Percentiles rank a stretch among this genome's conserved stretches.
Evolutionary conservation across 2,797 vertebrate genomes (phyloP).

Genomic region (Takifugu rubripes): DNA sequence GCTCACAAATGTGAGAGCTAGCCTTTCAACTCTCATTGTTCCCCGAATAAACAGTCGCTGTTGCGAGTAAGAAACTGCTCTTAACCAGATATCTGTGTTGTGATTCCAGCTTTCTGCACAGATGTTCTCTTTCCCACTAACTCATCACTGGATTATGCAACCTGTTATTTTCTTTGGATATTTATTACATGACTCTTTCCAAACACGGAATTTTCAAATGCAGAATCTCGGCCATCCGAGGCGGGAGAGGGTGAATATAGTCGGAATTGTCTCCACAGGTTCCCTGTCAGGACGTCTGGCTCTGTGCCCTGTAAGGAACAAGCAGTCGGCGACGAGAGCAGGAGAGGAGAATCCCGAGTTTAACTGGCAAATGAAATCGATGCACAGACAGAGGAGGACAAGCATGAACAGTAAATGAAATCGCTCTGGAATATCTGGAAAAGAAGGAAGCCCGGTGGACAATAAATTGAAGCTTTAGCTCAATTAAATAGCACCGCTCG

Average conservation of each 20-base stretch:
- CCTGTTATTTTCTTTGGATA: conserved; percentile 26
- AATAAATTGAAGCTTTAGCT: neutral
- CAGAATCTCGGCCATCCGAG: neutral
- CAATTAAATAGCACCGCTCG: neutral
- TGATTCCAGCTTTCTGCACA: conserved; percentile 38
- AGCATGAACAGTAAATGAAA: conserved; percentile 13
- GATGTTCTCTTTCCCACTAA: conserved; percentile 35
- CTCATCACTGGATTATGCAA: conserved; percentile 36
- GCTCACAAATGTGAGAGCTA: neutral
- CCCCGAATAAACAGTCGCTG: conserved; percentile 1
- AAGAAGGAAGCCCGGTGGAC: conserved; percentile 17
- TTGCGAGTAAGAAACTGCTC: conserved; percentile 9
- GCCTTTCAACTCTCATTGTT: neutral
- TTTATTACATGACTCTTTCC: conserved; percentile 13
- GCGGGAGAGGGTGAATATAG: neutral
- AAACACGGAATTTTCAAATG: neutral
- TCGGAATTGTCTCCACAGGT: neutral
- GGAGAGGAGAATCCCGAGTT: conserved; percentile 12
- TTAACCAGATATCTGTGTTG: conserved; percentile 30
- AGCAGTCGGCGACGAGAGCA: neutral
- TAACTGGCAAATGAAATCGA: neutral
- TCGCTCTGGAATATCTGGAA: conserved; percentile 23
- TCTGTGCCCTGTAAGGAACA: neutral
- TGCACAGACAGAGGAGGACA: neutral
- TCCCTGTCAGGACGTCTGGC: conserved; percentile 9